Base-by-base conservation (phyloP, 2,888 invertebrate genomes). In the Crossocerus cetratus region DNA sequence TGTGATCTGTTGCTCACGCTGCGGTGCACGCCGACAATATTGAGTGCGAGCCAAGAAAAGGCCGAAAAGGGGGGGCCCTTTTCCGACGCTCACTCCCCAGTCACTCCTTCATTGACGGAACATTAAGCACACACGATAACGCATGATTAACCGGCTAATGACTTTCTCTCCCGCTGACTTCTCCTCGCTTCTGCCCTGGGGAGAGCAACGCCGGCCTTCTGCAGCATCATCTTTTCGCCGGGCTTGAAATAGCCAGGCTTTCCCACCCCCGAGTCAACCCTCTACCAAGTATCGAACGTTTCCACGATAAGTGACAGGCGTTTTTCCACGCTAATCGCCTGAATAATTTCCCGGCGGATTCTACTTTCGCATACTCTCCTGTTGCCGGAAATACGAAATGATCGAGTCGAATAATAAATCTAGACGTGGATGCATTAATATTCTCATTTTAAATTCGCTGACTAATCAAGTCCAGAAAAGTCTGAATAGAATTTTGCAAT, bases 81-180 rank as follows among this genome's bases (percentile, higher is more conserved):
- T 78, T 68, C 53, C 56, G 68, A 69, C 23, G 81, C 85, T 86
- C 86, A 84, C 86, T 84, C 88, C 87, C 84, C 78, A 82, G 85
- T 89, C 86, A 84, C 86, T 89, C 87, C 87, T 89, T 86, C 88
- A 85, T 88, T 86, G 89, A 90, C 89, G 90, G 86, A 89, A 90
- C 90, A 90, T 90, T 90, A 88, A 86, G 85, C 89, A 86, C 88
- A 87, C 88, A 87, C 88, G 88, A 89, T 89, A 88, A 88, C 88
- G 88, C 89, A 89, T 88, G 90, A 90, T 90, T 90, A 90, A 89
- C 86, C 83, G 82, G 84, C 88, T 90, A 90, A 90, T 90, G 89
- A 90, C 87, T 88, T 85, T 76, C 71, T 69, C 74, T 71, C 64
- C 68, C 75, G 62, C 55, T 65, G 65, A 32, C 22, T 55, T 44